phyloP scores from a whole-genome alignment of 2,113 vertebrate species.

The Butorides virescens region DNA sequence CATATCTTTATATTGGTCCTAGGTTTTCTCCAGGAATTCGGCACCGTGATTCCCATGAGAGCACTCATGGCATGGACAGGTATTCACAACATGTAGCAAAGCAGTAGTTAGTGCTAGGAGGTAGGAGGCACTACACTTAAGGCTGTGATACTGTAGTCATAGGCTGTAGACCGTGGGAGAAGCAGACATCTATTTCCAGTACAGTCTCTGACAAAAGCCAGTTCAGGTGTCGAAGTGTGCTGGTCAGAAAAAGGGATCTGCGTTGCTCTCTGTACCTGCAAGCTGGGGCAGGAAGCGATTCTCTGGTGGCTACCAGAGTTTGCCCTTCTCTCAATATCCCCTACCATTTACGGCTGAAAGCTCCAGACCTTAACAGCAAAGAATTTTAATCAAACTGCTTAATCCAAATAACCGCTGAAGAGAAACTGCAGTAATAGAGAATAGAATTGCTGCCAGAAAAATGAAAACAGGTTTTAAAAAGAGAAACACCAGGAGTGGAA shows the following conservation, averaged over 20 bases:
- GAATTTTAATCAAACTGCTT: constrained; percentile 20
- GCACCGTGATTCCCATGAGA: background rate
- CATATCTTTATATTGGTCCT: background rate
- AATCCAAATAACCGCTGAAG: background rate
- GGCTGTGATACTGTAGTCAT: background rate
- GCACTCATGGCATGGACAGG: background rate
- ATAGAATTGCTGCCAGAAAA: constrained; percentile 1
- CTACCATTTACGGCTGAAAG: background rate
- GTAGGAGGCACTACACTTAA: background rate
- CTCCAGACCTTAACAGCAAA: background rate
- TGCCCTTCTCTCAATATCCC: background rate
- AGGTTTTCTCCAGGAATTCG: background rate
- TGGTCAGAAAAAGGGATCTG: background rate
- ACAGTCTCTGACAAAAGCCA: background rate
- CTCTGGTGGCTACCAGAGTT: background rate
- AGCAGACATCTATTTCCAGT: background rate
- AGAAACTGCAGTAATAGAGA: constrained; percentile 20
- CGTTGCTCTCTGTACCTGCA: background rate
- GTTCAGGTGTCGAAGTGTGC: background rate
- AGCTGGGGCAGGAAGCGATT: background rate
- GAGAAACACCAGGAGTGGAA: background rate
- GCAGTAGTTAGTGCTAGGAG: background rate
- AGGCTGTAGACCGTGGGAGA: background rate
- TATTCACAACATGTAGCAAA: background rate
- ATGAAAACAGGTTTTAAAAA: background rate